Evolutionary conservation across 2,888 invertebrate species (phyloP).

Genomic region (Brachynemurus nebulosus): DNA sequence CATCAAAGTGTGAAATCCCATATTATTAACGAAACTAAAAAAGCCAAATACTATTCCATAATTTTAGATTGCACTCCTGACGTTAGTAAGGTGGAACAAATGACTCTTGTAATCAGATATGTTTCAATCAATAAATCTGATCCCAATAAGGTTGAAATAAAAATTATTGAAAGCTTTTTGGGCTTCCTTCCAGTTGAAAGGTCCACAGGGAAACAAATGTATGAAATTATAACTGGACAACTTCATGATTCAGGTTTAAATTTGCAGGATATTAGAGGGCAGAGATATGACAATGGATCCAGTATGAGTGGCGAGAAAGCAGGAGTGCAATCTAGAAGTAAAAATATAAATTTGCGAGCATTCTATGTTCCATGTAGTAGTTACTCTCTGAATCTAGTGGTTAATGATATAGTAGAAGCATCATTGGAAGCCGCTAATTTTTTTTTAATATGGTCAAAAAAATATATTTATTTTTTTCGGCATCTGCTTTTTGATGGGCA

Average conservation of each 20-base stretch:
- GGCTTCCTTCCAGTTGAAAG: too few relatives aligned
- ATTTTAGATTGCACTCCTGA: too few relatives aligned
- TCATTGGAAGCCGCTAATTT: conserved; percentile 15
- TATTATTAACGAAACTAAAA: too few relatives aligned
- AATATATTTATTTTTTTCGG: too few relatives aligned
- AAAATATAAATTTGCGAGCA: conserved; percentile 18
- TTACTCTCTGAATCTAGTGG: conserved; percentile 18
- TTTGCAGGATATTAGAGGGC: too few relatives aligned
- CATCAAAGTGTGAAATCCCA: too few relatives aligned
- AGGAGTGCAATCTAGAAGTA: too few relatives aligned
- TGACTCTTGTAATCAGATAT: background rate
- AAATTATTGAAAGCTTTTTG: too few relatives aligned
- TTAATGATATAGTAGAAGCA: conserved; percentile 18
- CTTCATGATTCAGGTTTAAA: conserved; percentile 13
- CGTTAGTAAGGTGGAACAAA: background rate
- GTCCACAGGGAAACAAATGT: too few relatives aligned
- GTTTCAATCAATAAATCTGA: conserved; percentile 9
- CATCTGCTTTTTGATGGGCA: conserved; percentile 12
- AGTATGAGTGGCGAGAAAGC: conserved; percentile 17
- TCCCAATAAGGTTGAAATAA: too few relatives aligned
- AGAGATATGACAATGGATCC: conserved; percentile 18
- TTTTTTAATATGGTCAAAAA: too few relatives aligned
- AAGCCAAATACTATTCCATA: too few relatives aligned
- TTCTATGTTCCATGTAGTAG: conserved; percentile 19
- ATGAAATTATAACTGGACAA: conserved; percentile 19